Evolutionary conservation across 2,888 invertebrate species (phyloP).

Genomic region (Notocelia uddmanniana): DNA sequence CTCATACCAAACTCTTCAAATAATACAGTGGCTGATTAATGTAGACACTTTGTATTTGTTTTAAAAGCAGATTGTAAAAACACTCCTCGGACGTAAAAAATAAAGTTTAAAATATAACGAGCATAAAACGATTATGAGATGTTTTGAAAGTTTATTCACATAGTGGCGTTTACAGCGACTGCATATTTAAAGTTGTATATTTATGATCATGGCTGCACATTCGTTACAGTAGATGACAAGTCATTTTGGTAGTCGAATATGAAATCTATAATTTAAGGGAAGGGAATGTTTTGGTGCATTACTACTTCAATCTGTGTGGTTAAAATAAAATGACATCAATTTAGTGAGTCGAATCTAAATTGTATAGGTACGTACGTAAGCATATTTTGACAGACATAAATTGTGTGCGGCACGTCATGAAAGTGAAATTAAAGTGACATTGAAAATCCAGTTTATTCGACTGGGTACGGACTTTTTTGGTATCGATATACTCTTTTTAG

Average conservation of each 20-base stretch:
- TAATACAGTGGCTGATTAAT: background rate
- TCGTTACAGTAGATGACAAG: conserved; percentile 42
- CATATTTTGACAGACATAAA: no score
- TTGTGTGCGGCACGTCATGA: no score
- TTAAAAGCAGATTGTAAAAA: background rate
- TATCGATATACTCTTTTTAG: no score
- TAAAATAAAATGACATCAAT: conserved; percentile 20
- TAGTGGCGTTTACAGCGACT: background rate
- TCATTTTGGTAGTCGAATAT: conserved; percentile 28
- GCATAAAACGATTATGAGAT: background rate
- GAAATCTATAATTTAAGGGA: conserved; percentile 29
- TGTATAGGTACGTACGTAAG: background rate
- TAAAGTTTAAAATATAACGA: background rate
- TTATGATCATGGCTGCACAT: conserved; percentile 39
- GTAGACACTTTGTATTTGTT: background rate
- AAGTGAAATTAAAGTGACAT: no score
- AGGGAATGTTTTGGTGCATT: conserved; percentile 13
- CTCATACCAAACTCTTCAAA: background rate
- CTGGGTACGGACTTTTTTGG: no score
- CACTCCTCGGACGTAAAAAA: background rate
- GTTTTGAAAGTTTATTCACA: background rate
- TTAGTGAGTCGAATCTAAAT: background rate
- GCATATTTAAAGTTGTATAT: conserved; percentile 32
- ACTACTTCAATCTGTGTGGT: conserved; percentile 14
- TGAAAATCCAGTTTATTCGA: no score